Base-by-base conservation (phyloP, 1,140 invertebrate genomes). In the Hirudo medicinalis region DNA sequence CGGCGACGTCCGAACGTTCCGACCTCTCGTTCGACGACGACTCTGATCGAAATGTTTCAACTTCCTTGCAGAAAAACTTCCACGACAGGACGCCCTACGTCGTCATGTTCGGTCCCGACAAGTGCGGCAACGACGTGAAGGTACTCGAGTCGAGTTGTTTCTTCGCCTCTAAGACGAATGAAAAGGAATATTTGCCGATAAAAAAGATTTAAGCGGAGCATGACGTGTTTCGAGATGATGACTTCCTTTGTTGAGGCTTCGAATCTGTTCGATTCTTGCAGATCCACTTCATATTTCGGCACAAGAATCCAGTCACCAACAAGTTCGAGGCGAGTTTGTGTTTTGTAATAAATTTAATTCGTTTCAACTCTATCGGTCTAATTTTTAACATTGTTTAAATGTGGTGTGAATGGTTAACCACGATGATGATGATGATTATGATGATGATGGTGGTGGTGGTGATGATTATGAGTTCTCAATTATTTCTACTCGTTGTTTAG, bases 71-170 rank as follows among this genome's bases (percentile, higher is more conserved):
- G 57, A 32, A 22, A n/a, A 32, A 63, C 19, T 95, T 98, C 80
- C 87, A 92, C 80, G 94, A 99, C 83, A 94, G 95, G 83, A 94
- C 94, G 13, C 90, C 93, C 0, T 98, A 96, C 82, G 91, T 91
- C 2, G 92, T 98, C 77, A 99, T 99, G 95, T 99, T 98, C 84
- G 96, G 94, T 3, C 96, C 96, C 15, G 96, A 99, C 84, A 99
- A 98, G 82, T 99, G 96, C 84, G 95, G 95, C 71, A 91, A 89
- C 78, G 91, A 95, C 81, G 87, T 90, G 76, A 97, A 97, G 82
- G 87, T 89, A 80, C 66, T 72, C 29, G 40, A 32, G 25, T 29
- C 22, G 32, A 2, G 6, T 49, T 67, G 36, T 54, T 57, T n/a
- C 15, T 71, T 36, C 32, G 6, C 6, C 32, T 36, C 32, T 6